Conservation (phyloP, 2,113 vertebrate genomes). For the Otis tarda region DNA sequence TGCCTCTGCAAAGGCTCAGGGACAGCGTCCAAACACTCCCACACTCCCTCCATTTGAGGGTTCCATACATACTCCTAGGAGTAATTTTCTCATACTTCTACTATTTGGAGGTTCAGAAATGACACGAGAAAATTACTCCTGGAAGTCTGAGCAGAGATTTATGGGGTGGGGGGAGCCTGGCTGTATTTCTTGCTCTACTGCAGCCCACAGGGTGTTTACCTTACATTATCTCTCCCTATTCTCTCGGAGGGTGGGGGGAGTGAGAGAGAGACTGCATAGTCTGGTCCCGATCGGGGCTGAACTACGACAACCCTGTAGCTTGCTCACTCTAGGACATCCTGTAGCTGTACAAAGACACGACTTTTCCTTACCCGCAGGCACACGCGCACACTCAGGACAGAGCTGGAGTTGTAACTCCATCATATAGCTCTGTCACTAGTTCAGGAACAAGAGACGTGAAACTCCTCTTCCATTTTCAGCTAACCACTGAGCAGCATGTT, state of each 20-base stretch:
- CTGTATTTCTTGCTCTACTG: not conserved
- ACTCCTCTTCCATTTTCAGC: slow-evolving; percentile 54
- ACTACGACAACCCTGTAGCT: not conserved
- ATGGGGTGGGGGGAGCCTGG: not conserved
- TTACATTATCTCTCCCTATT: no score
- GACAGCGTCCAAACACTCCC: not conserved
- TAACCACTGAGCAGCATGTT: not conserved
- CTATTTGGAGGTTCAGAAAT: not conserved
- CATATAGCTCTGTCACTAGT: not conserved
- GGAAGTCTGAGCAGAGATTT: not conserved
- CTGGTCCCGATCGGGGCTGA: no score
- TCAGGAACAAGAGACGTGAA: not conserved
- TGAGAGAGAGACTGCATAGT: no score
- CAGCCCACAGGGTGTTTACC: not conserved
- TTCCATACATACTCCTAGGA: not conserved
- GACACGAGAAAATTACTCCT: not conserved
- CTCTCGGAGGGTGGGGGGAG: no score
- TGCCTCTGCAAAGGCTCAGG: not conserved
- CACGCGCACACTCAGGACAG: not conserved
- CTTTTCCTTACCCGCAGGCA: not conserved
- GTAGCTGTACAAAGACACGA: not conserved
- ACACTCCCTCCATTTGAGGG: not conserved
- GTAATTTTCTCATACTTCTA: not conserved
- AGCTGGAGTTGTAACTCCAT: not conserved
- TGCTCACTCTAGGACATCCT: not conserved